phyloP scores from a whole-genome alignment of 1,140 invertebrate genomes.

The Babylonia areolata region DNA sequence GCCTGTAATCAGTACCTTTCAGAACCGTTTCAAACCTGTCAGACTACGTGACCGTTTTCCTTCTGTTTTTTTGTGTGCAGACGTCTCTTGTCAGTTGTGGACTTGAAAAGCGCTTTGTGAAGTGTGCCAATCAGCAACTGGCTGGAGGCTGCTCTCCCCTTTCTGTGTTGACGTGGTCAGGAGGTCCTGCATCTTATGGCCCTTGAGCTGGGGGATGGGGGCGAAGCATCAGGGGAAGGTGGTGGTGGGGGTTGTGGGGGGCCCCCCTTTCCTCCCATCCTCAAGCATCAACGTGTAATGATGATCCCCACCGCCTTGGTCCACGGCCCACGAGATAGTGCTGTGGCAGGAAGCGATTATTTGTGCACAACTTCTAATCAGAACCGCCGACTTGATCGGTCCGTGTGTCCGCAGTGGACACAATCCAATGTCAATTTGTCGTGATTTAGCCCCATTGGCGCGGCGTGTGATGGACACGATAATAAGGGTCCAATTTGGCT shows the following conservation, averaged over 20 bases:
- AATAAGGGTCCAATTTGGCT: conserved; percentile 45
- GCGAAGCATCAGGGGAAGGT: neutral
- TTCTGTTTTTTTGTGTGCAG: neutral
- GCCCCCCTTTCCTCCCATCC: no score
- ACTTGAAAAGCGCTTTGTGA: neutral
- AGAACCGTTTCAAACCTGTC: no score
- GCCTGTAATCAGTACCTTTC: no score
- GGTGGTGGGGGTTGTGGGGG: no score
- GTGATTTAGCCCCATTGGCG: conserved; percentile 47
- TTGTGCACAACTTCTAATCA: conserved; percentile 28
- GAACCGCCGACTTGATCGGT: conserved; percentile 2
- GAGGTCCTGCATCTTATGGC: neutral
- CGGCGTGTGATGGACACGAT: conserved; percentile 33
- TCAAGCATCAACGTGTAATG: conserved; percentile 5
- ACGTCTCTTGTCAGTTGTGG: neutral
- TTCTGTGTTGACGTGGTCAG: neutral
- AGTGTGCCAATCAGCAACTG: neutral
- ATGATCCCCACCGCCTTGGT: neutral
- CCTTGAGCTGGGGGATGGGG: neutral
- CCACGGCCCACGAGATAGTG: neutral
- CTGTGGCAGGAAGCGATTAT: conserved; percentile 27
- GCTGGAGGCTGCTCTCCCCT: neutral
- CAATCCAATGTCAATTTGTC: conserved; percentile 47
- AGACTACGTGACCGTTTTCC: no score
- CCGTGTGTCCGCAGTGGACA: conserved; percentile 33